Percentiles rank a stretch among this genome's conserved stretches.
These are phyloP conservation scores for Tauraco erythrolophus DNA, from an alignment of 2,113 vertebrate species.

Conservation along the genomic window DNA sequence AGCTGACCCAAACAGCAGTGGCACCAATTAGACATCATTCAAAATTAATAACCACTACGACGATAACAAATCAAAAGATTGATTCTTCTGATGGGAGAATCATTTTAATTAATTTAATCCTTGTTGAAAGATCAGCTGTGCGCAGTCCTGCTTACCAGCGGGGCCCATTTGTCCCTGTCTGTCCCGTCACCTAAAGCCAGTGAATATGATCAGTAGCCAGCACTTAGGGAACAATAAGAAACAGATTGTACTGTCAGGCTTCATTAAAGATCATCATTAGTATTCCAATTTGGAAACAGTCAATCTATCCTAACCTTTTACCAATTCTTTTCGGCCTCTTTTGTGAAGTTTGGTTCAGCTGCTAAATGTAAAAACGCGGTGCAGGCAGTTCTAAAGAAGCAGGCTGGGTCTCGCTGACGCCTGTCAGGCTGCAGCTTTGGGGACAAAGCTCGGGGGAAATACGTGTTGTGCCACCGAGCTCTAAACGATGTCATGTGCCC, in stretches of 20 bases:
- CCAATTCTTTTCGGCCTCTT: slow-evolving; percentile 72
- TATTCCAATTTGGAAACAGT: slow-evolving; percentile 91
- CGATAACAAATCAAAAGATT: slow-evolving; percentile 82
- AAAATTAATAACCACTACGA: slow-evolving; percentile 81
- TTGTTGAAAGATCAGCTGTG: slow-evolving; percentile 90
- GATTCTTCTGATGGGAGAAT: slow-evolving; percentile 79
- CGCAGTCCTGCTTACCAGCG: slow-evolving; percentile 78
- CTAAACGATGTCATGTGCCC: slow-evolving; percentile 67
- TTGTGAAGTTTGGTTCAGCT: slow-evolving; percentile 84
- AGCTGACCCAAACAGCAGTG: slow-evolving; percentile 71
- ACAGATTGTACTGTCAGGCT: slow-evolving; percentile 99
- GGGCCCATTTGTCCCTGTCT: slow-evolving; percentile 77
- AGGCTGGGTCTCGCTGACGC: slow-evolving; percentile 64
- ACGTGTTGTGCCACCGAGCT: slow-evolving; percentile 4
- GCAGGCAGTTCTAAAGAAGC: slow-evolving; percentile 4
- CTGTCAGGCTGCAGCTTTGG: slow-evolving; percentile 75
- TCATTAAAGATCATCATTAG: slow-evolving; percentile 99
- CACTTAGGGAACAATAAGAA: slow-evolving; percentile 94
- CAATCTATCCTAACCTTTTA: slow-evolving; percentile 77
- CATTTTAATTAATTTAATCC: slow-evolving; percentile 97
- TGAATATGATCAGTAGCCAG: slow-evolving; percentile 85
- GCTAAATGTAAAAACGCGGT: slow-evolving; percentile 62
- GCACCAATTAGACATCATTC: slow-evolving; percentile 80
- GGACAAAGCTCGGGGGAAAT: slow-evolving; percentile 61
- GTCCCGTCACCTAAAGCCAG: slow-evolving; percentile 75